Percentiles rank a stretch among this genome's conserved stretches.
Conservation (phyloP, 1,140 invertebrate genomes). For the Meloidogyne hapla region DNA sequence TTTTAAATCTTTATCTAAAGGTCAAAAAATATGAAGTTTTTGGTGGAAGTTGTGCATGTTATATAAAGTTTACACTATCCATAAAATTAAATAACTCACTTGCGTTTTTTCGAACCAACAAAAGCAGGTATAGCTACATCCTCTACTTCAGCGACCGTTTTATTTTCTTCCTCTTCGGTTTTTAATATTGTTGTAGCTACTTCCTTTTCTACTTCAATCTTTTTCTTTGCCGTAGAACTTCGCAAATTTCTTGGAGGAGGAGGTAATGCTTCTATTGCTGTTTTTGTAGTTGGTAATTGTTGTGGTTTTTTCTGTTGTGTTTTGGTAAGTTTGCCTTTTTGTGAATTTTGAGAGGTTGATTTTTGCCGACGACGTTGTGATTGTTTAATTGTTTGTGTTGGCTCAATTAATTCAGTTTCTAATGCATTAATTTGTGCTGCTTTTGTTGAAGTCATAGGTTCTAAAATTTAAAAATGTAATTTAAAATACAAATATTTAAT, state of each 20-base stretch:
- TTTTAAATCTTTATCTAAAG: too few relatives aligned
- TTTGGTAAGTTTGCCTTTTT: background rate
- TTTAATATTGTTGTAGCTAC: background rate
- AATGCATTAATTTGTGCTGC: background rate
- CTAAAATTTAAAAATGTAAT: background rate
- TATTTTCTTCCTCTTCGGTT: background rate
- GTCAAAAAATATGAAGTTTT: too few relatives aligned
- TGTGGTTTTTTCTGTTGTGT: background rate
- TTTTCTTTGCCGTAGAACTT: background rate
- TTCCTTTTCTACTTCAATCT: background rate
- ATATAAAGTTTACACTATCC: too few relatives aligned
- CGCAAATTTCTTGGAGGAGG: background rate
- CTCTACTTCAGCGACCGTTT: background rate
- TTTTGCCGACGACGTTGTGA: background rate
- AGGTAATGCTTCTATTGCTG: too few relatives aligned
- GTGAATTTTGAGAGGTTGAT: too few relatives aligned
- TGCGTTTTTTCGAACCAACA: background rate
- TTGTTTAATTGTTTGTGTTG: background rate
- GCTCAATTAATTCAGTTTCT: background rate
- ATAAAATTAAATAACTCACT: background rate
- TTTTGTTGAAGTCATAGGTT: background rate
- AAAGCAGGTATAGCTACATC: background rate
- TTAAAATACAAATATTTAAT: background rate
- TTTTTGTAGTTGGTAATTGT: background rate
- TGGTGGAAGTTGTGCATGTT: too few relatives aligned